A percentile compares a stretch with the other conserved stretches of the same genome.
phyloP scores from a whole-genome alignment of 2,888 invertebrate species.

The Macrostomum cliftonense region DNA sequence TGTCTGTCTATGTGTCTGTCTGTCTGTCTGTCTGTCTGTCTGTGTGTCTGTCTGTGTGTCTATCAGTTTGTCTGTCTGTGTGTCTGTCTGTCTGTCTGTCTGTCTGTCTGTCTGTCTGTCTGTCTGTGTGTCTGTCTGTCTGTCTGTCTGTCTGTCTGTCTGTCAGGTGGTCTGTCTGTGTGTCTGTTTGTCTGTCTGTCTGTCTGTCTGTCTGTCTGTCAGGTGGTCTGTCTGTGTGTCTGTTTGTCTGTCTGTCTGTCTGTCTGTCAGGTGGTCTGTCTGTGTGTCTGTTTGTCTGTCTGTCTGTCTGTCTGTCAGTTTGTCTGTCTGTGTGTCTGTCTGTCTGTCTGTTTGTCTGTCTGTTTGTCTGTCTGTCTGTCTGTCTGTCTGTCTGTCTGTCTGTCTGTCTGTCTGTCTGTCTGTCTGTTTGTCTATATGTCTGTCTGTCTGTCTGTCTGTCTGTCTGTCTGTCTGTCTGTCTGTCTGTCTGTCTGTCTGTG shows the following conservation, averaged over 20 bases:
- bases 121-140: conserved; percentile 12
- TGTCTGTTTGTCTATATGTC: too few relatives aligned
- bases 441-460: conserved; percentile 11
- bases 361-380: conserved; percentile 10
- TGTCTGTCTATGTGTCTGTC: too few relatives aligned
- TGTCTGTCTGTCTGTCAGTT: conserved; percentile 8
- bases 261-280: too few relatives aligned
- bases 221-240: too few relatives aligned
- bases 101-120: conserved; percentile 12
- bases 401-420: conserved; percentile 1
- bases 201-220: too few relatives aligned
- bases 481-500: conserved; percentile 10
- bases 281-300: too few relatives aligned
- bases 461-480: conserved; percentile 11
- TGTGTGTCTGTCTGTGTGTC: conserved; percentile 12
- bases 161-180: too few relatives aligned
- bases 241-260: too few relatives aligned
- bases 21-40: too few relatives aligned
- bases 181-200: too few relatives aligned
- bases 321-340: too few relatives aligned
- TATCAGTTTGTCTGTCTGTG: conserved; percentile 12
- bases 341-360: too few relatives aligned
- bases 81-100: conserved; percentile 12
- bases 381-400: conserved; percentile 10
- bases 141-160: conserved; percentile 5